phyloP scores from a whole-genome alignment of 2,113 vertebrate species.

The Leptocoma aspasia region DNA sequence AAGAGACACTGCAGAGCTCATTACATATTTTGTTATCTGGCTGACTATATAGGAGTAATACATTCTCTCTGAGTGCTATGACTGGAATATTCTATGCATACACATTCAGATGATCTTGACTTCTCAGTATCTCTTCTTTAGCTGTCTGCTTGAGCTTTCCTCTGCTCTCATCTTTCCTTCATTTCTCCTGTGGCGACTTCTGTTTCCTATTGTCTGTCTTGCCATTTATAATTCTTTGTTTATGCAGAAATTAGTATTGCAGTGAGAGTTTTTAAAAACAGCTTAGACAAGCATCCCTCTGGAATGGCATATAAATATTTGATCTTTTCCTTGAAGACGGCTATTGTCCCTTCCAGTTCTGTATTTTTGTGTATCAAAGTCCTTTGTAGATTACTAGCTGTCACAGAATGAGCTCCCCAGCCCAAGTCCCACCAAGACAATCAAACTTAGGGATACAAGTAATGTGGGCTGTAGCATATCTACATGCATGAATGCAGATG shows the following conservation, averaged over 20 bases:
- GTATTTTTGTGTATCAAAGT: background rate
- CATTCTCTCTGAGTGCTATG: background rate
- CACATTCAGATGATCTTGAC: background rate
- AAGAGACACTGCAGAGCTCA: background rate
- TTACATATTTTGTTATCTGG: background rate
- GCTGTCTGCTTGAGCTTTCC: background rate
- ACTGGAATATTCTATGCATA: background rate
- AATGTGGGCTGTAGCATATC: background rate
- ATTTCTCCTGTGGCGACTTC: background rate
- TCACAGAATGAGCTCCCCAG: background rate
- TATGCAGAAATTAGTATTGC: background rate
- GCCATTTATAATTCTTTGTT: constrained; percentile 1
- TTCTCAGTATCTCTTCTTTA: background rate
- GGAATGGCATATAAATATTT: constrained; percentile 6
- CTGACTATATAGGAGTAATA: background rate
- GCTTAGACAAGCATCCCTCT: background rate
- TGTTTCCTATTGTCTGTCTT: background rate
- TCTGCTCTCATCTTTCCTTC: background rate
- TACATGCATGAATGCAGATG: background rate
- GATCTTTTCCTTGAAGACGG: background rate
- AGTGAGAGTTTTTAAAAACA: background rate
- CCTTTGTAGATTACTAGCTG: background rate
- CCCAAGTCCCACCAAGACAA: background rate
- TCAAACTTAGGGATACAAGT: background rate
- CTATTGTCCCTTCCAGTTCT: background rate